Percentiles rank a stretch among this genome's conserved stretches.
These are phyloP conservation scores for Plotosus lineatus DNA, from an alignment of 2,113 vertebrate species.

Conservation along the genomic window DNA sequence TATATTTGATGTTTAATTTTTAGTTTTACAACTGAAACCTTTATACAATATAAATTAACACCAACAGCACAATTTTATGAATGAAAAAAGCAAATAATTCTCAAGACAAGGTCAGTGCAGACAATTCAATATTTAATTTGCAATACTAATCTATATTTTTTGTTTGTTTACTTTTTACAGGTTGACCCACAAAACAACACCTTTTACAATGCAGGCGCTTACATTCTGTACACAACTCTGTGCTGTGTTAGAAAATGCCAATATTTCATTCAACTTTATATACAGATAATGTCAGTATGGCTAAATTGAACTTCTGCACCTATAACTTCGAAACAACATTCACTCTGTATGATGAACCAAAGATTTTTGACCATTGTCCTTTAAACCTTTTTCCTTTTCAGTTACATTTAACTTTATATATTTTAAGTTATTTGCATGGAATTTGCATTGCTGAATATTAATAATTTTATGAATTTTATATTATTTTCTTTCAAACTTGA, in stretches of 20 bases:
- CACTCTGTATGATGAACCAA: neutral
- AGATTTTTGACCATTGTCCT: neutral
- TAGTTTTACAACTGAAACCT: neutral
- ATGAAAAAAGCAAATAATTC: neutral
- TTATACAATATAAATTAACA: neutral
- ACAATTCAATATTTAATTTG: neutral
- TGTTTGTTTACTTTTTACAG: neutral
- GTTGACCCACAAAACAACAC: neutral
- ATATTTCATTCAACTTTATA: neutral
- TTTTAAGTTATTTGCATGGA: neutral
- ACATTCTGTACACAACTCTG: neutral
- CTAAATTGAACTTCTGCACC: neutral
- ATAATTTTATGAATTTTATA: neutral
- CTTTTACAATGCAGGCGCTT: neutral
- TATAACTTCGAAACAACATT: neutral
- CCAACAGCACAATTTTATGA: neutral
- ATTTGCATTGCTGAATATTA: neutral
- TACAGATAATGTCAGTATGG: neutral
- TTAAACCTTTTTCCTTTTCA: neutral
- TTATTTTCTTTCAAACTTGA: neutral
- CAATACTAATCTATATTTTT: too few relatives aligned
- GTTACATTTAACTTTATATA: neutral
- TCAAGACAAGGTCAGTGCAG: neutral
- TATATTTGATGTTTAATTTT: neutral
- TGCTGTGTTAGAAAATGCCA: neutral